Evolutionary conservation across 2,797 vertebrate genomes (phyloP).

Genomic region (Leptodactylus fallax): DNA sequence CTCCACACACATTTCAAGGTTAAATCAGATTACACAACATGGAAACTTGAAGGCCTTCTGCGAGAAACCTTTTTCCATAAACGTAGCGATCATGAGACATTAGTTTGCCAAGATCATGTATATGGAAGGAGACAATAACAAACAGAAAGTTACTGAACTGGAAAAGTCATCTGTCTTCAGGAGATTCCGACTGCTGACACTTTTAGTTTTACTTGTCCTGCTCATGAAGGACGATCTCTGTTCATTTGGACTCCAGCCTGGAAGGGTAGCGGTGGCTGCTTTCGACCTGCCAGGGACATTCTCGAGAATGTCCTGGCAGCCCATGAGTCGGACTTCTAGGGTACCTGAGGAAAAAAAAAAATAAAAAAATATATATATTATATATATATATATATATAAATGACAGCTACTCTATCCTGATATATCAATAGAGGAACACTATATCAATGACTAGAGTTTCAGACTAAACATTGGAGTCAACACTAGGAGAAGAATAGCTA

Average conservation of each 20-base stretch:
- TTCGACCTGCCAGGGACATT: slow-evolving; percentile 87
- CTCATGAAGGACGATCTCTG: slow-evolving; percentile 85
- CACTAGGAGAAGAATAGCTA: too few species aligned
- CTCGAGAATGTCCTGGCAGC: slow-evolving; percentile 88
- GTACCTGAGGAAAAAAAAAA: slow-evolving; percentile 76
- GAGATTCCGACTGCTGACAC: slow-evolving; percentile 83
- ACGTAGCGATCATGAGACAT: slow-evolving; percentile 5
- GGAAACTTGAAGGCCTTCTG: background rate
- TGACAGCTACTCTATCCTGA: background rate
- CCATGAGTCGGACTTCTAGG: slow-evolving; percentile 89
- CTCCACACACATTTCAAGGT: background rate
- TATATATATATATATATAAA: too few species aligned
- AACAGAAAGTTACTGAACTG: slow-evolving; percentile 81
- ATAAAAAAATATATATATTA: too few species aligned
- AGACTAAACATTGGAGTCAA: too few species aligned
- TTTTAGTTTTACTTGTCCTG: slow-evolving; percentile 84
- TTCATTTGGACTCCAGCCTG: slow-evolving; percentile 88
- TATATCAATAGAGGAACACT: too few species aligned
- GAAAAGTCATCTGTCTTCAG: slow-evolving; percentile 86
- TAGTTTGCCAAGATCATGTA: background rate
- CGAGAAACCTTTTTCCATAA: slow-evolving; percentile 37
- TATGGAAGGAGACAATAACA: slow-evolving; percentile 56
- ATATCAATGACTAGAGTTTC: too few species aligned
- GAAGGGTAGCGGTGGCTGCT: slow-evolving; percentile 79
- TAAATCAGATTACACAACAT: background rate